Evolutionary conservation across 2,113 vertebrate species (phyloP).

Genomic region (Thalassarche chlororhynchos): DNA sequence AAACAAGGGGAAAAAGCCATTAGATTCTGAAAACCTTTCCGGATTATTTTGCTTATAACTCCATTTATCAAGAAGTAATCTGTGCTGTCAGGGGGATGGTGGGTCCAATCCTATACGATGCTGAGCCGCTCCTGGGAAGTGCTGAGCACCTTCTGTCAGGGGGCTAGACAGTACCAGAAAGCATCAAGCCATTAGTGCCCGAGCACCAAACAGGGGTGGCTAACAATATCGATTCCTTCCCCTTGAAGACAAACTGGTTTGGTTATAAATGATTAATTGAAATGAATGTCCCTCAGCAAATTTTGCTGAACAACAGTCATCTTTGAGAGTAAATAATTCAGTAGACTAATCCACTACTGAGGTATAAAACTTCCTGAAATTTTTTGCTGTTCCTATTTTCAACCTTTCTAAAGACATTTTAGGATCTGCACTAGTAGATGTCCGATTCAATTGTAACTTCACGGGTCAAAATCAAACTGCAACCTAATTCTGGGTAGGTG

Average conservation of each 20-base stretch:
- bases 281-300: not conserved
- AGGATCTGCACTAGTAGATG: not conserved
- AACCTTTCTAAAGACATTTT: not conserved
- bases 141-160: not conserved
- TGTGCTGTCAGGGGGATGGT: not conserved
- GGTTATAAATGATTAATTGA: not conserved
- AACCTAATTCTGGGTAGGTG: not conserved
- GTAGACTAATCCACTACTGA: not conserved
- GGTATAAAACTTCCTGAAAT: not conserved
- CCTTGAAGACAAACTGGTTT: not conserved
- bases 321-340: not conserved
- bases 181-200: not conserved
- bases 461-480: not conserved
- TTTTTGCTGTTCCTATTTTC: not conserved
- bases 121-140: not conserved
- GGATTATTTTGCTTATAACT: not conserved
- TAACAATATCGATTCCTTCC: not conserved
- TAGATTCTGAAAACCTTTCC: not conserved
- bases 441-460: not conserved
- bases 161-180: rapidly evolving
- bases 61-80: not conserved
- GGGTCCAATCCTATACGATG: not conserved
- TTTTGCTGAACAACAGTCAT: not conserved
- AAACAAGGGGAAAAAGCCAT: not conserved
- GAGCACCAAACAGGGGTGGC: not conserved